Conservation (phyloP, 2,888 invertebrate genomes). For the Synanthedon formicaeformis region DNA sequence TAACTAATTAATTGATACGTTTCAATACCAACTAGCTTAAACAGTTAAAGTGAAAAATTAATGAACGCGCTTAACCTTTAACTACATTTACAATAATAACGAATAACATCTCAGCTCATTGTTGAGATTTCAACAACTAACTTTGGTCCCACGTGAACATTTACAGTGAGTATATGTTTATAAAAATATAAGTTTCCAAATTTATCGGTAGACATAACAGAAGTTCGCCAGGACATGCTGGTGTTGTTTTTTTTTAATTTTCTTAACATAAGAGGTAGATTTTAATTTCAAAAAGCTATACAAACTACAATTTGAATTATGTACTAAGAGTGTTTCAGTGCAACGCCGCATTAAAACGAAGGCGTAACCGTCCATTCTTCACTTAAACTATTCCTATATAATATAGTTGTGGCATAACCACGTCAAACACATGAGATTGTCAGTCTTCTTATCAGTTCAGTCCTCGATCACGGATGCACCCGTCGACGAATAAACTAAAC, state of each 20-base stretch:
- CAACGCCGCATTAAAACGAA: conserved; percentile 13
- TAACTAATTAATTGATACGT: neutral
- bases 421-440: conserved; percentile 56
- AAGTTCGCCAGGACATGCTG: neutral
- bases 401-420: conserved; percentile 38
- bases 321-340: conserved; percentile 28
- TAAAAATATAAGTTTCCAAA: neutral
- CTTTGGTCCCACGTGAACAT: conserved; percentile 44
- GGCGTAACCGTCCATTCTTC: conserved; percentile 29
- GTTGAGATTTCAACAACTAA: conserved; percentile 20
- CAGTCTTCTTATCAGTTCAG: conserved; percentile 70
- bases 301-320: conserved; percentile 45
- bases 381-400: conserved; percentile 40
- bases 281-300: conserved; percentile 57
- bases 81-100: conserved; percentile 6
- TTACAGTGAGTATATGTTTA: neutral
- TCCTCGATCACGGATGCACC: conserved; percentile 60
- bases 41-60: no score
- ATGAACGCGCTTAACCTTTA: no score
- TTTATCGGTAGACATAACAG: neutral
- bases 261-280: conserved; percentile 60
- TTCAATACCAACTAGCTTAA: neutral
- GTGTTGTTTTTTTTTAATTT: conserved; percentile 27
- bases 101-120: conserved; percentile 20
- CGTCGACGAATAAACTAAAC: conserved; percentile 19